Evolutionary conservation across 1,140 invertebrate species (phyloP).

Genomic region (Dinoponera quadriceps): DNA sequence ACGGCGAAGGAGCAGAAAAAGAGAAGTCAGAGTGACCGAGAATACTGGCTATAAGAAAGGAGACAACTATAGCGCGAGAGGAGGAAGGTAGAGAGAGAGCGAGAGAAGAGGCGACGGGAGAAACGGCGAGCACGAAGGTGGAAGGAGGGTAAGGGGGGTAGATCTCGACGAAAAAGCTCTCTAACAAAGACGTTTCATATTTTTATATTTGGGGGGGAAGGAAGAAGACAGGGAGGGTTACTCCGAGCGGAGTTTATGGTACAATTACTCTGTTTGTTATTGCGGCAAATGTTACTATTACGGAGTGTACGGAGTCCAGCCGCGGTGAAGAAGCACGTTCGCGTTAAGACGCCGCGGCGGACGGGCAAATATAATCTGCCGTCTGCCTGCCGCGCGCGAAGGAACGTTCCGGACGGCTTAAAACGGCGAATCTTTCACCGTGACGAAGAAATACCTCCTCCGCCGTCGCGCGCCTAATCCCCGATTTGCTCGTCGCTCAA

Average conservation of each 20-base stretch:
- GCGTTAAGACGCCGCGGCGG: constrained; percentile 23
- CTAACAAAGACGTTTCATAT: constrained; percentile 62
- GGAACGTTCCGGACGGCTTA: constrained; percentile 1
- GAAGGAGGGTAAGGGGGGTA: too few species aligned
- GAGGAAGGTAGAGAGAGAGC: not conserved
- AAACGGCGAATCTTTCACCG: constrained; percentile 20
- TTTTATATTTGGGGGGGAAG: constrained; percentile 60
- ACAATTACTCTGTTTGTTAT: constrained; percentile 64
- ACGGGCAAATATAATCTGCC: constrained; percentile 55
- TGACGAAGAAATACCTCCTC: not conserved
- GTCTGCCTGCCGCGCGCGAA: constrained; percentile 30
- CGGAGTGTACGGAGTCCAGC: constrained; percentile 17
- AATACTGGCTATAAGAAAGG: not conserved
- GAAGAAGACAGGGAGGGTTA: not conserved
- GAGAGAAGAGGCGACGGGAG: too few species aligned
- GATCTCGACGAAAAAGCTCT: constrained; percentile 39
- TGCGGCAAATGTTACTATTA: constrained; percentile 59
- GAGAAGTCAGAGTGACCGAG: not conserved
- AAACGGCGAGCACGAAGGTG: not conserved
- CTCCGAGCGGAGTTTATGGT: constrained; percentile 48
- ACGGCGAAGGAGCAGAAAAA: constrained; percentile 18
- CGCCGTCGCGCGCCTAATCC: constrained; percentile 33
- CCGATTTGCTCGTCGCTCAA: not conserved
- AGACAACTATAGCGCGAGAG: not conserved
- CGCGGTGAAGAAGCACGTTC: constrained; percentile 39